Evolutionary conservation across 2,797 vertebrate species (phyloP), one percentile per base, ranked within the genome.

Genomic region (Phrynocephalus vlangalii): DNA sequence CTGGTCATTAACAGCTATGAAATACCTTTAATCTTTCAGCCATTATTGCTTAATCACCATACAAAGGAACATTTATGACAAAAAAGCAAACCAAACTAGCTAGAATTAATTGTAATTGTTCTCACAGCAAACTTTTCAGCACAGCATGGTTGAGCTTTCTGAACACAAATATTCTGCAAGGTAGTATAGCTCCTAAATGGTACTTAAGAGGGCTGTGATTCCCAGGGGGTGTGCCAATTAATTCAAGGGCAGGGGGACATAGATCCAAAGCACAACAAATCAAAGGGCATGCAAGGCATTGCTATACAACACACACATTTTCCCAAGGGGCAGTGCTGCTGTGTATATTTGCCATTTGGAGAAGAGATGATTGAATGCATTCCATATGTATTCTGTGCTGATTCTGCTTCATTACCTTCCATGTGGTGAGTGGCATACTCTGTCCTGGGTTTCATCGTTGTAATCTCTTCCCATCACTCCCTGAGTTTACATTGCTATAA

Each of bases 351-450:
- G 77, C 33, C 82, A 6, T 33, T 84, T 50, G 6, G 1, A 72
- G 87, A 90, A 78, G 28, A 50, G 76, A 72, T 87, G 44, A 52
- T 77, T 79, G 78, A 88, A 82, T 67, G 3, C 1, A 0, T 20
- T 48, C 77, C 88, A 91, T n/a, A 26, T 76, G 38, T 76, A 76
- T 76, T 76, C 75, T 87, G 71, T 60, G 24, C 66, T 24, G 87
- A n/a, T 79, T 38, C 6, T 2, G 13, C 82, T 66, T 87, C 33
- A 1, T 28, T 79, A 76, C 84, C 38, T 73, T 44, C 82, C 90
- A 63, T 30, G 28, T 71, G 82, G 52, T 5, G 71, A 86, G n/a
- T 56, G 16, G 73, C 81, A 83, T 63, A 83, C 66, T 4, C 0
- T 2, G 70, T 78, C 33, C 52, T 3, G 11, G 56, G 71, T 81